Percentiles rank a stretch among this genome's conserved stretches.
phyloP scores from a whole-genome alignment of 2,113 vertebrate genomes.

The Forbesichthys agassizii region DNA sequence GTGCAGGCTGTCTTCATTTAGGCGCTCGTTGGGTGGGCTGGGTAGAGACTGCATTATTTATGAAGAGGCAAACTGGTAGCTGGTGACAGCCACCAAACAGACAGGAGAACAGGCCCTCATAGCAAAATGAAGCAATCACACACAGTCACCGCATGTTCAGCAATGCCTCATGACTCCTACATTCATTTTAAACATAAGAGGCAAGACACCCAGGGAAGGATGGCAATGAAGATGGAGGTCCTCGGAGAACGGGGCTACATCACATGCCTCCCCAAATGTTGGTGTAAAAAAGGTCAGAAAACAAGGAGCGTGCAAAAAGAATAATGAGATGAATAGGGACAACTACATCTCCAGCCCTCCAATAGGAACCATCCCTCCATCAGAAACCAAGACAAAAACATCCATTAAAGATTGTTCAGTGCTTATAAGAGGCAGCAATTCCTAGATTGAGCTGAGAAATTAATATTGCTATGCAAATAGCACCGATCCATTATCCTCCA shows the following conservation, averaged over 20 bases:
- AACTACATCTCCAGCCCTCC: slow-evolving; percentile 41
- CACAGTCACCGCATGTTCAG: slow-evolving; percentile 43
- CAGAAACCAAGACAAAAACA: slow-evolving; percentile 27
- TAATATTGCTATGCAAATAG: slow-evolving; percentile 60
- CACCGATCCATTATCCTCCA: slow-evolving; percentile 48
- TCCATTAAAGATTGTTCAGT: slow-evolving; percentile 7
- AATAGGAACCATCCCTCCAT: too few relatives aligned
- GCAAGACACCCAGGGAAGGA: slow-evolving; percentile 27
- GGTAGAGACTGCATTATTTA: slow-evolving; percentile 71
- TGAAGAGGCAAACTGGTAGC: slow-evolving; percentile 61
- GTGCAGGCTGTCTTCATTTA: slow-evolving; percentile 65
- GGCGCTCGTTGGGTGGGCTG: slow-evolving; percentile 42
- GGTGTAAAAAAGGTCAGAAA: slow-evolving; percentile 41
- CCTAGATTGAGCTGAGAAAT: slow-evolving; percentile 37
- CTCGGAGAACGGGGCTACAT: slow-evolving; percentile 19
- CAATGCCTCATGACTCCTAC: slow-evolving; percentile 54
- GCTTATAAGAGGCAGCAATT: slow-evolving; percentile 26
- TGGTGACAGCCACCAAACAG: slow-evolving; percentile 64
- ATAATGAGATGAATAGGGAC: slow-evolving; percentile 57
- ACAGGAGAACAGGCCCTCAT: slow-evolving; percentile 48
- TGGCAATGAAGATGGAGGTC: slow-evolving; percentile 35
- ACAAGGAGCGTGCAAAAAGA: slow-evolving; percentile 18
- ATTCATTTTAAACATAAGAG: slow-evolving; percentile 57
- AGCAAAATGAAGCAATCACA: slow-evolving; percentile 58
- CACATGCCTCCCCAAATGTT: slow-evolving; percentile 32